Conservation (phyloP, 1,140 invertebrate genomes). For the Drosophila sp. region DNA sequence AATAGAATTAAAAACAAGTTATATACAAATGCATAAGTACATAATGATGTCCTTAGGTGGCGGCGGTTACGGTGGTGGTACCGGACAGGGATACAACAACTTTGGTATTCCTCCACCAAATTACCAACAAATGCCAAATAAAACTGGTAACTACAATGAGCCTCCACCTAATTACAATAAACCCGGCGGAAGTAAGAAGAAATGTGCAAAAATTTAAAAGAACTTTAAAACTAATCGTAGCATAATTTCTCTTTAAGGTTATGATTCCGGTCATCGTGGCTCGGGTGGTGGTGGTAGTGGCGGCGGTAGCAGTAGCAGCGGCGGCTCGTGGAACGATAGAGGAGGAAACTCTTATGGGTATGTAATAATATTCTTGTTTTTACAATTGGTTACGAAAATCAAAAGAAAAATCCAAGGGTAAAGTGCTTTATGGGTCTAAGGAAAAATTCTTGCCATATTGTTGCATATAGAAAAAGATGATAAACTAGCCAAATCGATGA, state of each 20-base stretch:
- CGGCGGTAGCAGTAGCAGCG: conserved; percentile 79
- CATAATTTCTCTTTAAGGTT: conserved; percentile 68
- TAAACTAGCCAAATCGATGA: conserved; percentile 8
- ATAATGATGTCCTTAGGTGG: conserved; percentile 55
- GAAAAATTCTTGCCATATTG: not conserved
- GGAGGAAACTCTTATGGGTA: conserved; percentile 84
- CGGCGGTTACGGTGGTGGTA: conserved; percentile 74
- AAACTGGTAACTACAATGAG: conserved; percentile 74
- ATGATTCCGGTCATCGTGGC: conserved; percentile 82
- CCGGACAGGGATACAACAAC: conserved; percentile 77
- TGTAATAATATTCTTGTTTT: conserved; percentile 83
- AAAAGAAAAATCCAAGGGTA: conserved; percentile 27
- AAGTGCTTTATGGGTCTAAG: conserved; percentile 28
- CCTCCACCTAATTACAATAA: conserved; percentile 81
- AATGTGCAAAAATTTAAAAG: not conserved
- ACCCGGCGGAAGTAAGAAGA: conserved; percentile 64
- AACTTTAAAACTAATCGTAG: conserved; percentile 18
- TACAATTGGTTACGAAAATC: conserved; percentile 16
- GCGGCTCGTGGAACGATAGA: conserved; percentile 75
- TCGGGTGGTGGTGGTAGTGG: conserved; percentile 78
- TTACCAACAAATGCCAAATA: conserved; percentile 77
- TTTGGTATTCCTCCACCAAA: conserved; percentile 80
- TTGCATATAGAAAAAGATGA: conserved; percentile 19
- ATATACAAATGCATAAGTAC: conserved; percentile 15
- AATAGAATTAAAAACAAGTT: conserved; percentile 5